phyloP scores from a whole-genome alignment of 2,113 vertebrate genomes.

The Bubo blakistoni region DNA sequence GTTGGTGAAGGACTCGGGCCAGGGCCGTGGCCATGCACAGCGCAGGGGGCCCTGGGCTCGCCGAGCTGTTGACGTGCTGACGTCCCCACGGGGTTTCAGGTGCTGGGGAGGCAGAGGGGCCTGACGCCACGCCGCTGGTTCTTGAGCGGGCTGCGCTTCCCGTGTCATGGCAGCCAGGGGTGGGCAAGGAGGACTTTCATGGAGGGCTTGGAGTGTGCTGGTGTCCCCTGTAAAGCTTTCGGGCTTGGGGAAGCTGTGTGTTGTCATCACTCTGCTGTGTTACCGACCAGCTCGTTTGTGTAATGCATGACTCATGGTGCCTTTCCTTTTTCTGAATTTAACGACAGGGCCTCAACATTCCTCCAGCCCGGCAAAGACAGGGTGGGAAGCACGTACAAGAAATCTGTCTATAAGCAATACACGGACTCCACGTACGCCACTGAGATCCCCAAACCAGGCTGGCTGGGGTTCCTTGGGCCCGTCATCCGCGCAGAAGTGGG shows the following conservation, averaged over 20 bases:
- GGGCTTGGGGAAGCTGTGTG: background rate
- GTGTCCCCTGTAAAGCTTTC: background rate
- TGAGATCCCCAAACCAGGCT: slow-evolving; percentile 78
- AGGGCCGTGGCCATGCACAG: background rate
- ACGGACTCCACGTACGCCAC: slow-evolving; percentile 75
- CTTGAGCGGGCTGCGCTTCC: background rate
- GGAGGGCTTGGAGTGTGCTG: background rate
- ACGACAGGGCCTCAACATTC: slow-evolving; percentile 67
- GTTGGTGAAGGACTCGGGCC: fast-evolving
- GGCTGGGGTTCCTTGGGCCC: slow-evolving; percentile 89
- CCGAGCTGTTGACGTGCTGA: background rate
- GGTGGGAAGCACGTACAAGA: slow-evolving; percentile 82
- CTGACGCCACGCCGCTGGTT: no score
- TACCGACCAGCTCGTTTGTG: background rate
- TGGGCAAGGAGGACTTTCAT: background rate
- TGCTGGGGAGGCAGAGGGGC: background rate
- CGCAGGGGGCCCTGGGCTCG: background rate
- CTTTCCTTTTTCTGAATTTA: background rate
- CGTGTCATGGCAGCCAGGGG: background rate
- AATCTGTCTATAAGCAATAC: slow-evolving; percentile 87
- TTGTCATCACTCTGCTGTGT: background rate
- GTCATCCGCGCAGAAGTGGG: slow-evolving; percentile 84
- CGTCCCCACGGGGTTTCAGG: background rate
- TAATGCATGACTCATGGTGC: background rate
- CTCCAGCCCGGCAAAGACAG: slow-evolving; percentile 67